phyloP scores from a whole-genome alignment of 2,888 invertebrate species.

The Dione juno region DNA sequence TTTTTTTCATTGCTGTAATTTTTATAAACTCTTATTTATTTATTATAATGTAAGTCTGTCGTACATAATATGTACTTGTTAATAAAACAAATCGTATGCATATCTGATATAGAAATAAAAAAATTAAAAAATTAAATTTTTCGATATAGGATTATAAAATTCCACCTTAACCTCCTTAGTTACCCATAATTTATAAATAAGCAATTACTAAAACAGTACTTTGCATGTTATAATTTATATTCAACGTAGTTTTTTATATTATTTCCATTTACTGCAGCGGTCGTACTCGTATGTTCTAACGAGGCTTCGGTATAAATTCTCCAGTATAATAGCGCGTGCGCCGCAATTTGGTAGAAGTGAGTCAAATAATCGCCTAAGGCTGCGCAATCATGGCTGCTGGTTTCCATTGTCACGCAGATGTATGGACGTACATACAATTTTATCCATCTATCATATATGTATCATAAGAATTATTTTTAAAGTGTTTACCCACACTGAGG shows the following conservation, averaged over 20 bases:
- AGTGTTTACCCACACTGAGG: no score
- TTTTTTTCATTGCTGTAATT: no score
- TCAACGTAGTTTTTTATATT: conserved; percentile 23
- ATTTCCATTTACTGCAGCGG: conserved; percentile 34
- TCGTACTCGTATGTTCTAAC: conserved; percentile 51
- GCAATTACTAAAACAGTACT: conserved; percentile 21
- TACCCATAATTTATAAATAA: neutral
- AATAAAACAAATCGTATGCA: no score
- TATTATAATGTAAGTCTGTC: no score
- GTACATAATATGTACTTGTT: no score
- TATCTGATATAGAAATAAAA: no score
- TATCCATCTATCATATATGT: neutral
- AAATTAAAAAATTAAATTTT: no score
- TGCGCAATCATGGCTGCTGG: conserved; percentile 63
- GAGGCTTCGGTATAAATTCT: conserved; percentile 56
- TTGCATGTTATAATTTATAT: conserved; percentile 5
- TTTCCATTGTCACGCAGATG: conserved; percentile 53
- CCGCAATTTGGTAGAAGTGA: conserved; percentile 77
- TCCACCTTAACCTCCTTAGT: no score
- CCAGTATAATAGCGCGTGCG: conserved; percentile 65
- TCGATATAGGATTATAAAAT: no score
- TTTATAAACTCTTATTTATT: no score
- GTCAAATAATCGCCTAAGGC: conserved; percentile 78
- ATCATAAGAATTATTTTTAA: no score
- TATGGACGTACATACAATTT: conserved; percentile 5